A percentile compares a stretch with the other conserved stretches of the same genome.
These are phyloP conservation scores for Orgyia antiqua DNA, from an alignment of 2,888 invertebrate species.

Conservation along the genomic window DNA sequence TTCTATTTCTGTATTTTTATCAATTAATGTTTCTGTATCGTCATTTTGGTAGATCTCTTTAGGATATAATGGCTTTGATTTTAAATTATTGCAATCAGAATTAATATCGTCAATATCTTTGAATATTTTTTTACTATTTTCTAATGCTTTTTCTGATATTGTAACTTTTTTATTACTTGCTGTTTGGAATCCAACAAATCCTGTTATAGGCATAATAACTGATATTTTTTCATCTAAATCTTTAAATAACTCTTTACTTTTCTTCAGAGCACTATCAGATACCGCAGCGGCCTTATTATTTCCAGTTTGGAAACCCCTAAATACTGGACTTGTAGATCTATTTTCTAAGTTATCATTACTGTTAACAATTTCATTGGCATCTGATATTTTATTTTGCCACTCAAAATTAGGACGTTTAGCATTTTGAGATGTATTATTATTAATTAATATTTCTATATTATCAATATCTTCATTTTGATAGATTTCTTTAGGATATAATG, in stretches of 20 bases:
- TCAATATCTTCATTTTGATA: background rate
- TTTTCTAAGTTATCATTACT: background rate
- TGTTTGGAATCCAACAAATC: conserved; percentile 34
- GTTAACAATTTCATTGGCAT: background rate
- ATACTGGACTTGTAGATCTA: background rate
- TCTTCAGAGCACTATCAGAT: conserved; percentile 23
- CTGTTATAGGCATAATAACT: conserved; percentile 2
- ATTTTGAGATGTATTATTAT: too few relatives aligned
- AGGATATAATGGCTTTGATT: conserved; percentile 5
- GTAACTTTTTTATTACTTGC: conserved; percentile 39
- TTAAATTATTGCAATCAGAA: background rate
- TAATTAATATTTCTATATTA: too few relatives aligned
- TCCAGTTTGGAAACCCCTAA: conserved; percentile 15
- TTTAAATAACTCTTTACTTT: conserved; percentile 30
- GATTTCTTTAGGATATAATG: background rate
- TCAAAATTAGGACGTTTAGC: too few relatives aligned
- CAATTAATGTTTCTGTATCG: conserved; percentile 25
- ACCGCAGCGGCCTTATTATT: conserved; percentile 19
- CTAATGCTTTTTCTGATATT: conserved; percentile 42
- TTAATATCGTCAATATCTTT: conserved; percentile 10
- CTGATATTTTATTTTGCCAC: too few relatives aligned
- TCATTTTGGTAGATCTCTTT: conserved; percentile 16
- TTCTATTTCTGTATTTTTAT: too few relatives aligned
- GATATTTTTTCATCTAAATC: conserved; percentile 11
- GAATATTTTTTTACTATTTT: conserved; percentile 45